These are phyloP conservation scores for Clusia tigrina DNA, from an alignment of 2,888 invertebrate species.

Conservation along the genomic window DNA sequence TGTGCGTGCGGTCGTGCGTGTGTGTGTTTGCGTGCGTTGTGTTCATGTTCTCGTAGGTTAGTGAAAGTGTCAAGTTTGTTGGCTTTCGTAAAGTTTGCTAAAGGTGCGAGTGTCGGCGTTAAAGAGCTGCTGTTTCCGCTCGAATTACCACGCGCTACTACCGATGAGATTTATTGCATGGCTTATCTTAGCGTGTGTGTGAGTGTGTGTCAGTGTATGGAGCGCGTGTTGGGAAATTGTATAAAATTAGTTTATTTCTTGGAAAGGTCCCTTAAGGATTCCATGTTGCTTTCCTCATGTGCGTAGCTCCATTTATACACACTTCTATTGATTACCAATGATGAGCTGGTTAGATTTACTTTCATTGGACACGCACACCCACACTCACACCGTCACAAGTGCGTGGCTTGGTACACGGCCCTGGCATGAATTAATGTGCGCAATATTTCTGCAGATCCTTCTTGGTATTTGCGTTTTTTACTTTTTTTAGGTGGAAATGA, in stretches of 20 bases:
- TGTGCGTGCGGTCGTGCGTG: not conserved
- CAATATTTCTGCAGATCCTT: not conserved
- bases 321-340: too few relatives aligned
- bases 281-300: too few relatives aligned
- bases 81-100: not conserved
- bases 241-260: too few relatives aligned
- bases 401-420: not conserved
- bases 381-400: not conserved
- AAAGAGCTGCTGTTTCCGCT: not conserved
- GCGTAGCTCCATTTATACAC: too few relatives aligned
- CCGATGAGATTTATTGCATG: constrained; percentile 1
- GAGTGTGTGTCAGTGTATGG: not conserved
- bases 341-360: too few relatives aligned
- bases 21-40: not conserved
- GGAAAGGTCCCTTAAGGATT: too few relatives aligned
- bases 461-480: not conserved
- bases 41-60: not conserved
- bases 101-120: not conserved
- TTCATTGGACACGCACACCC: too few relatives aligned
- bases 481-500: too few relatives aligned
- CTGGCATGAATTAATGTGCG: not conserved
- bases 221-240: not conserved
- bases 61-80: not conserved
- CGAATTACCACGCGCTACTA: not conserved
- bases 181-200: not conserved